phyloP scores from a whole-genome alignment of 1,140 invertebrate genomes.

The Ostrea denselamellosa region DNA sequence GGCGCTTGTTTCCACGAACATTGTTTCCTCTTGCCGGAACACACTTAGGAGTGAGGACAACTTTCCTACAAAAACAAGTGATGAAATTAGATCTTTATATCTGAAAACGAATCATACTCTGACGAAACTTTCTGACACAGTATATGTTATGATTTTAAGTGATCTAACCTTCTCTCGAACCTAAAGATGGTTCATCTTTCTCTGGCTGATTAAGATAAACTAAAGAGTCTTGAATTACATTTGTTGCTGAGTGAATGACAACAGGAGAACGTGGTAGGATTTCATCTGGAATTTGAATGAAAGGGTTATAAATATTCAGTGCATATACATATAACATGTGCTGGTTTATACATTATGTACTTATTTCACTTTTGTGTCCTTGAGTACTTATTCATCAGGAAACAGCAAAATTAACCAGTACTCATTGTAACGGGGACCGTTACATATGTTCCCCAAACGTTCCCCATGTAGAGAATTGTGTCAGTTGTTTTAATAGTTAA shows the following conservation, averaged over 20 bases:
- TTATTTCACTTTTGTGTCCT: no score
- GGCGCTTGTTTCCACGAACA: conserved; percentile 6
- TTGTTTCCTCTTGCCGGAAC: neutral
- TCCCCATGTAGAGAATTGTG: no score
- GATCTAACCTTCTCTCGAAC: neutral
- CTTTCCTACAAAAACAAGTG: neutral
- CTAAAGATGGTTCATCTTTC: neutral
- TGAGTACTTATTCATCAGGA: no score
- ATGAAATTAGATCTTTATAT: neutral
- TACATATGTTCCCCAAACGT: no score
- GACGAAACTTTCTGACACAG: neutral
- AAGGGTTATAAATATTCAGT: neutral
- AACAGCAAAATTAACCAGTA: no score
- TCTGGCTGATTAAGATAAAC: conserved; percentile 5
- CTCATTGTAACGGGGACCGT: no score
- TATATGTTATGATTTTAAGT: neutral
- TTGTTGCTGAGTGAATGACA: neutral
- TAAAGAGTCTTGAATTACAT: neutral
- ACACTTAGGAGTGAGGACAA: neutral
- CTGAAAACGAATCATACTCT: neutral
- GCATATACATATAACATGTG: no score
- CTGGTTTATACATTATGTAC: no score
- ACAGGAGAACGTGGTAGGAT: neutral
- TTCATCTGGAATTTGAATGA: neutral
- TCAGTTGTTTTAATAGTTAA: no score